These are phyloP conservation scores for Nasonia longicornis DNA, from an alignment of 1,140 invertebrate species.

Conservation along the genomic window DNA sequence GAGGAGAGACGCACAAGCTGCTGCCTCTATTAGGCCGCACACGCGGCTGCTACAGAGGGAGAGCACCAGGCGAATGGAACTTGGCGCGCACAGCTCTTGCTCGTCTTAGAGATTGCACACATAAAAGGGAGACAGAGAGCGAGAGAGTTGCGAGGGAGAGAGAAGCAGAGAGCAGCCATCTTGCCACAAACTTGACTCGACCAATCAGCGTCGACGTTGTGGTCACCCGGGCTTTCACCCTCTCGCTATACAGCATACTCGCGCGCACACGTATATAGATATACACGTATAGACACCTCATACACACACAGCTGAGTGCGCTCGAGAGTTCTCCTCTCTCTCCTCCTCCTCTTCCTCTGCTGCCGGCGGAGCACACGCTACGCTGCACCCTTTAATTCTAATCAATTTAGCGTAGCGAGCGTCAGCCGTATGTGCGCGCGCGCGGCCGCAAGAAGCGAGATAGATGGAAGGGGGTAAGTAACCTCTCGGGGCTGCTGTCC, in stretches of 20 bases:
- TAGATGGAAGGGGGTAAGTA: constrained; percentile 45
- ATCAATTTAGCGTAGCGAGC: constrained; percentile 65
- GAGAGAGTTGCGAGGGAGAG: constrained; percentile 48
- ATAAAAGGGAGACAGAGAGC: constrained; percentile 47
- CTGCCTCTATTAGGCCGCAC: not conserved
- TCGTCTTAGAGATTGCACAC: constrained; percentile 45
- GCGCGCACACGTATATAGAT: constrained; percentile 42
- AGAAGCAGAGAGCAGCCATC: constrained; percentile 60
- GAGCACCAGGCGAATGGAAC: constrained; percentile 21
- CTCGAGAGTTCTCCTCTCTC: constrained; percentile 35
- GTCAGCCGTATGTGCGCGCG: constrained; percentile 20
- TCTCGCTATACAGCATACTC: constrained; percentile 35
- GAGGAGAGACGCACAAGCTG: not conserved
- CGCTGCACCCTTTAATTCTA: constrained; percentile 68
- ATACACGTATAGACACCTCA: not conserved
- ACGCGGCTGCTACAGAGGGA: constrained; percentile 32
- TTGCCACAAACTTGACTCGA: constrained; percentile 71
- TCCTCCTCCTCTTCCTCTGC: constrained; percentile 20
- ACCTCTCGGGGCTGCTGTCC: constrained; percentile 40
- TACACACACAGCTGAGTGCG: constrained; percentile 12
- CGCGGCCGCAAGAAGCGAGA: constrained; percentile 11
- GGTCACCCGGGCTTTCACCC: constrained; percentile 62
- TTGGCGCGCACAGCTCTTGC: constrained; percentile 21
- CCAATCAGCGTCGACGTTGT: constrained; percentile 70
- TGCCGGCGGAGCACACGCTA: constrained; percentile 51